Evolutionary conservation across 2,113 vertebrate species (phyloP).

Genomic region (Hepsetus odoe): DNA sequence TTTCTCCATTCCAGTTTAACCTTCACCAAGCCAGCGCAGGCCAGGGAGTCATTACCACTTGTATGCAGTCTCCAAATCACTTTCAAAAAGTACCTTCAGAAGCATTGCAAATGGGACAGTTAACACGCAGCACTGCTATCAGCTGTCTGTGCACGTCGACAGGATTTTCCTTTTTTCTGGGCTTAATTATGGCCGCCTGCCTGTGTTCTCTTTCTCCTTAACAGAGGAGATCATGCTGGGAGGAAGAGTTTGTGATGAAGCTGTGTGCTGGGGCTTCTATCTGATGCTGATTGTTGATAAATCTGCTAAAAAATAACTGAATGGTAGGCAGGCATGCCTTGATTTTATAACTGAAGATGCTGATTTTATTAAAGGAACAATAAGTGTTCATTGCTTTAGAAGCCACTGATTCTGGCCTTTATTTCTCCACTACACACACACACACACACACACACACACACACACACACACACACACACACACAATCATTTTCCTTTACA

Average conservation of each 20-base stretch:
- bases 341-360: too few relatives aligned
- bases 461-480: too few relatives aligned
- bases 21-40: slow-evolving; percentile 60
- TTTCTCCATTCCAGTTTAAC: slow-evolving; percentile 60
- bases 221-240: slow-evolving; percentile 45
- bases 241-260: slow-evolving; percentile 1
- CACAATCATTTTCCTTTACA: too few relatives aligned
- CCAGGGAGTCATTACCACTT: slow-evolving; percentile 56
- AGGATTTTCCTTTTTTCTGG: slow-evolving; percentile 5
- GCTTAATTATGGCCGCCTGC: slow-evolving; percentile 28
- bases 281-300: neutral
- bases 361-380: slow-evolving; percentile 36
- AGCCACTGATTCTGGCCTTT: neutral
- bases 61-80: slow-evolving; percentile 31
- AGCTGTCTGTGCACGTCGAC: neutral
- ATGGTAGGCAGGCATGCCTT: slow-evolving; percentile 3
- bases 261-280: slow-evolving; percentile 11
- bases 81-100: slow-evolving; percentile 60
- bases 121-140: slow-evolving; percentile 51
- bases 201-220: slow-evolving; percentile 42
- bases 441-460: too few relatives aligned
- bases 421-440: neutral
- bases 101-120: slow-evolving; percentile 50
- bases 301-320: neutral
- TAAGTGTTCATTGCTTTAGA: slow-evolving; percentile 20